Evolutionary conservation across 1,140 invertebrate species (phyloP).

Genomic region (Araneus ventricosus): DNA sequence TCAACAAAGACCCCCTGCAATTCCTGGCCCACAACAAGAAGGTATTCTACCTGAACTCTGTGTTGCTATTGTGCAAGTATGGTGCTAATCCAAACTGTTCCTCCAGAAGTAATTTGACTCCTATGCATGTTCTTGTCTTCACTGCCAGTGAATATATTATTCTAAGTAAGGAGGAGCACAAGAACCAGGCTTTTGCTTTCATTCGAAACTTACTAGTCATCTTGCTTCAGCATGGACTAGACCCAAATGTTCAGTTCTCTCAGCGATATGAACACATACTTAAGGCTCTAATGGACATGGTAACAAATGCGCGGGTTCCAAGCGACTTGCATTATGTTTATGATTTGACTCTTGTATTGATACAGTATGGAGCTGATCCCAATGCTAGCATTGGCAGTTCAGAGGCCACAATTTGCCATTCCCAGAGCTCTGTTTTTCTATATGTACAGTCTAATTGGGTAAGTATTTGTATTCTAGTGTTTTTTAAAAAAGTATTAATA

Average conservation of each 20-base stretch:
- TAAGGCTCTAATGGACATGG: constrained; percentile 85
- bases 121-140: constrained; percentile 87
- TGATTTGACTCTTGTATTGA: constrained; percentile 85
- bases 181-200: constrained; percentile 82
- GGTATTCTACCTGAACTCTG: constrained; percentile 88
- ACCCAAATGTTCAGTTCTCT: constrained; percentile 83
- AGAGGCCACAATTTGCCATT: constrained; percentile 79
- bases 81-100: constrained; percentile 88
- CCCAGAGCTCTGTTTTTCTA: constrained; percentile 83
- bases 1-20: constrained; percentile 88
- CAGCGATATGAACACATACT: constrained; percentile 85
- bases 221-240: constrained; percentile 85
- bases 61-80: constrained; percentile 85
- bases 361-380: constrained; percentile 85
- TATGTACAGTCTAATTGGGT: constrained; percentile 85
- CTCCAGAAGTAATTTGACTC: constrained; percentile 86
- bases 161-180: constrained; percentile 83
- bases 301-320: constrained; percentile 85
- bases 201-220: constrained; percentile 84
- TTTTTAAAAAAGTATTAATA: too few relatives aligned
- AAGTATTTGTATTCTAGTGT: constrained; percentile 77
- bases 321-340: constrained; percentile 86
- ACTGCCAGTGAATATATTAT: constrained; percentile 87
- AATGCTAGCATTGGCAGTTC: constrained; percentile 81
- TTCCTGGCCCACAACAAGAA: constrained; percentile 89